Conservation (phyloP, 2,113 vertebrate genomes). For the Cinclus mexicanus region DNA sequence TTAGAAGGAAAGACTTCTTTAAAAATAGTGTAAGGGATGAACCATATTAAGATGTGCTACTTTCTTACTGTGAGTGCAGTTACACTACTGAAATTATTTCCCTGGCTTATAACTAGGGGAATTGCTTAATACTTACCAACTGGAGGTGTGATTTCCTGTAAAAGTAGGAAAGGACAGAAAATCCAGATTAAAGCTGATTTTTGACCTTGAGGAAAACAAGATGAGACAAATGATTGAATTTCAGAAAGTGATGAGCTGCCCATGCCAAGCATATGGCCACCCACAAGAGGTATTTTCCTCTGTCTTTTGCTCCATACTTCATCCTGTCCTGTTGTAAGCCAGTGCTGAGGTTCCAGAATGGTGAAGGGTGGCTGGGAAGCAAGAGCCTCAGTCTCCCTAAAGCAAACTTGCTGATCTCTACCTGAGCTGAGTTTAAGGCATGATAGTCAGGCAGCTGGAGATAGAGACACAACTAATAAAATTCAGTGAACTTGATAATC, state of each 20-base stretch:
- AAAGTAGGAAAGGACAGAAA: neutral
- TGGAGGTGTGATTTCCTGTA: neutral
- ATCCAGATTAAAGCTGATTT: neutral
- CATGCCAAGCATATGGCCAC: neutral
- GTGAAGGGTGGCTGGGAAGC: neutral
- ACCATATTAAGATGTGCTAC: neutral
- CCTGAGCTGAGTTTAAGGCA: neutral
- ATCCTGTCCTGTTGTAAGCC: neutral
- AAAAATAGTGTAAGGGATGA: neutral
- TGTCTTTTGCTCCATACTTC: neutral
- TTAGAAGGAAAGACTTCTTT: conserved; percentile 1
- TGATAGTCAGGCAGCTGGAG: neutral
- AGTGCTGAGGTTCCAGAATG: neutral
- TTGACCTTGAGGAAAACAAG: neutral
- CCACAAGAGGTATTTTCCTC: neutral
- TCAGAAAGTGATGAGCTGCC: neutral
- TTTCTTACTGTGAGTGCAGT: neutral
- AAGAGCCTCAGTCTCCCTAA: neutral
- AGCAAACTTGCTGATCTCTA: neutral
- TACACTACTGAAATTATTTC: neutral
- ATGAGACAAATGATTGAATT: neutral
- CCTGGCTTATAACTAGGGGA: neutral
- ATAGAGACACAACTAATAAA: neutral
- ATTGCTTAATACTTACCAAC: neutral
- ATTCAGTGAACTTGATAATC: neutral